Base-by-base conservation (phyloP, 2,888 invertebrate genomes). In the Melanargia galathea region DNA sequence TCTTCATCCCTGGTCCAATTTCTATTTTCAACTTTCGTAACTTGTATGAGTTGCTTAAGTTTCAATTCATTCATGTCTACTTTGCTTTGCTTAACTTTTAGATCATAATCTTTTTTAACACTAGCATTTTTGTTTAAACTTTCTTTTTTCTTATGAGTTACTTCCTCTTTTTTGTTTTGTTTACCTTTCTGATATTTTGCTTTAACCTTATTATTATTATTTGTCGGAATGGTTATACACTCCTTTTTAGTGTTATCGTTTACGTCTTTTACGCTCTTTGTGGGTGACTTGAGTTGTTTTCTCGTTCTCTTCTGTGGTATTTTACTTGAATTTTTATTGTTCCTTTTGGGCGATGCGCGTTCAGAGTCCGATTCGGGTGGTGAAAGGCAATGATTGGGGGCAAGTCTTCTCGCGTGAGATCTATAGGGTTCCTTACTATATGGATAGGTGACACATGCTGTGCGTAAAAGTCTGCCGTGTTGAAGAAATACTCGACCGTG, bases 1-100 rank as follows among this genome's bases (percentile, higher is more conserved):
- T 97, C 97, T 76, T 97, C 97, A 59, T 96, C 95, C 60, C 96
- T 92, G 0, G 95, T 95, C 96, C 96, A 97, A 60, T 71, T 82
- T 64, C 82, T 87, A 0, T 64, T 66, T 40, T 79, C 79, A 24
- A 68, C 68, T 64, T 73, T 73, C 7, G 63, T 45, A 55, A 66
- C 56, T 30, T 73, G 70, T 51, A 69, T 69, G 1, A 40, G 56
- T 58, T 58, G 46, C 22, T 58, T 58, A 13, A 58, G n/a, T 35
- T 58, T 48, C 11, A 48, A 22, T 18, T 58, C 58, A 45, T 52
- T 52, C 20, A 66, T 55, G 16, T 73, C 71, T 55, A 51, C 60
- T 49, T 70, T 69, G 3, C 20, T 65, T 63, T 57, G 51, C 51
- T 66, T 48, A 58, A 56, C 30, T 69, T 66, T 63, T 71, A 65